These are phyloP conservation scores for Pandion haliaetus DNA, from an alignment of 2,113 vertebrate genomes.

Conservation along the genomic window DNA sequence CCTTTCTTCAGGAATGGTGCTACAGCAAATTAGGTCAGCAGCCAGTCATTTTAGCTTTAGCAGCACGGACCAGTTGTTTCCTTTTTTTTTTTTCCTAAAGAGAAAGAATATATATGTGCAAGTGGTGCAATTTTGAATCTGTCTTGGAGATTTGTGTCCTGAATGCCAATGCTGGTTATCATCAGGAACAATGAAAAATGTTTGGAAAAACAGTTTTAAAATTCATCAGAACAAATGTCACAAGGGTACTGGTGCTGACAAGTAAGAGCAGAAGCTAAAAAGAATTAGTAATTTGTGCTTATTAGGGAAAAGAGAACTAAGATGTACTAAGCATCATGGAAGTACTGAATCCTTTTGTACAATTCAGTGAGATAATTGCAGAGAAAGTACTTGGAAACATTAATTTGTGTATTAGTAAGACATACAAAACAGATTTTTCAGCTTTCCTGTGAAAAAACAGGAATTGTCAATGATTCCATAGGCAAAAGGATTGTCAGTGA, in stretches of 20 bases:
- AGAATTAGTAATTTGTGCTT: background rate
- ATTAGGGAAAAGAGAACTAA: background rate
- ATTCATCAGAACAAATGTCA: background rate
- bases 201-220: background rate
- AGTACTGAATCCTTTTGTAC: background rate
- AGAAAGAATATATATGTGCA: background rate
- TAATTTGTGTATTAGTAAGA: background rate
- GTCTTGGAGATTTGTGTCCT: background rate
- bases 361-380: background rate
- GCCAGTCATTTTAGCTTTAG: background rate
- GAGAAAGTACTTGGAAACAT: background rate
- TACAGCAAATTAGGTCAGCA: background rate
- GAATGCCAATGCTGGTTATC: background rate
- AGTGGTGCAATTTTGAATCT: background rate
- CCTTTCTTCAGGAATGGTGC: background rate
- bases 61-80: background rate
- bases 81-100: background rate
- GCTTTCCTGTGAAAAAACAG: background rate
- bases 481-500: background rate
- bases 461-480: background rate
- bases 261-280: background rate
- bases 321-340: no score
- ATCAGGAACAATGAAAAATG: background rate
- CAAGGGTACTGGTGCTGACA: background rate
- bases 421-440: background rate